Conservation (phyloP, 2,888 invertebrate genomes). For the Onthophagus sagittarius region DNA sequence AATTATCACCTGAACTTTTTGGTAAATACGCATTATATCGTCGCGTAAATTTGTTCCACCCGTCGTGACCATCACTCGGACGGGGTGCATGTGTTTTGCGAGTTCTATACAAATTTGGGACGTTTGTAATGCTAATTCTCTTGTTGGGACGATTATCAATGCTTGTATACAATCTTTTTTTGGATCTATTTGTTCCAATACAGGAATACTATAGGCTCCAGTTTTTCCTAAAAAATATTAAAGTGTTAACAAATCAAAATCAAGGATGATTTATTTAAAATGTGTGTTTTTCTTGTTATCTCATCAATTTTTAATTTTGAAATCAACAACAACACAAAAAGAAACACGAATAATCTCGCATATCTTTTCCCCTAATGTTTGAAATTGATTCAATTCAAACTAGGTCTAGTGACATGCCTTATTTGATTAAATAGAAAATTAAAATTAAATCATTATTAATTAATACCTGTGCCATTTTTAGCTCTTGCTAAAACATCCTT, state of each 20-base stretch:
- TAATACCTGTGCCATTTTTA: conserved; percentile 91
- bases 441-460: conserved; percentile 2
- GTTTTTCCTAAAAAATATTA: conserved; percentile 64
- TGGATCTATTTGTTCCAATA: conserved; percentile 91
- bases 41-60: conserved; percentile 97
- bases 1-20: conserved; percentile 98
- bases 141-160: conserved; percentile 95
- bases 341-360: not conserved
- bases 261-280: not conserved
- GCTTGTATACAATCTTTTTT: conserved; percentile 94
- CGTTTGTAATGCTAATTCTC: conserved; percentile 98
- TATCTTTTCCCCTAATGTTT: conserved; percentile 5
- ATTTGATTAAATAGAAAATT: not conserved
- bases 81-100: conserved; percentile 87
- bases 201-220: conserved; percentile 98
- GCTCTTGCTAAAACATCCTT: conserved; percentile 97
- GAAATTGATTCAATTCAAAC: not conserved
- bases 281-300: not conserved
- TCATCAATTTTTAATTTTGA: not conserved
- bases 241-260: not conserved
- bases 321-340: not conserved
- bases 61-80: conserved; percentile 99
- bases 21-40: conserved; percentile 99
- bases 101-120: conserved; percentile 99
- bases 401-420: conserved; percentile 4